Conservation (phyloP, 2,113 vertebrate genomes). For the Daboia siamensis region DNA sequence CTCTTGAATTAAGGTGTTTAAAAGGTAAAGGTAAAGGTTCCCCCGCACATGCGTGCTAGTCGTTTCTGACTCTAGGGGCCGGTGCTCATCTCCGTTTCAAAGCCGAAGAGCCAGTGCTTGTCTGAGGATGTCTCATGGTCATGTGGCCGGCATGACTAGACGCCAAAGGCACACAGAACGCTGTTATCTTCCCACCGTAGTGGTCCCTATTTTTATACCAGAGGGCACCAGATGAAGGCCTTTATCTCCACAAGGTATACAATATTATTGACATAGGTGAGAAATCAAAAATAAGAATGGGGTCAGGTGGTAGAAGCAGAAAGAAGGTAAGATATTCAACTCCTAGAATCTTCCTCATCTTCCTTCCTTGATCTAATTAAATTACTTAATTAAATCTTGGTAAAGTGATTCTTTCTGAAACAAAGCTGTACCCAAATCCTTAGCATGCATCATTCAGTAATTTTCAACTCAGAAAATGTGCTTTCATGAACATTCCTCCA, state of each 20-base stretch:
- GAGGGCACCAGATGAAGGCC: not conserved
- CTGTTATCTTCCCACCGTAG: too few relatives aligned
- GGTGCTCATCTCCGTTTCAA: too few relatives aligned
- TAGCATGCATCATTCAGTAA: not conserved
- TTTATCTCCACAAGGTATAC: slow-evolving; percentile 18
- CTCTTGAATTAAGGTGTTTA: slow-evolving; percentile 3
- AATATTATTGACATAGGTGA: not conserved
- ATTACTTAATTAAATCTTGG: not conserved
- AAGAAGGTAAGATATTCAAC: not conserved
- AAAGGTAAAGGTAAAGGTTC: too few relatives aligned
- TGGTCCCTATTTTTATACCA: not conserved
- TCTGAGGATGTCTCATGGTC: too few relatives aligned
- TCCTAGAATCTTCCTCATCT: not conserved
- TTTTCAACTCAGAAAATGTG: not conserved
- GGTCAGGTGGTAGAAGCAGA: not conserved
- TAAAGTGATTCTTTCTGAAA: not conserved
- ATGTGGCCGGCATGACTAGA: too few relatives aligned
- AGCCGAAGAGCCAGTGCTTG: too few relatives aligned
- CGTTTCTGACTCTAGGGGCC: too few relatives aligned
- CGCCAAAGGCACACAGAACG: too few relatives aligned
- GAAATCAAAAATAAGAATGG: not conserved
- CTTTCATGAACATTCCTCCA: not conserved
- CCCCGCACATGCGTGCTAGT: too few relatives aligned
- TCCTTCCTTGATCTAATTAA: not conserved
- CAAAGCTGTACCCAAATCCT: not conserved